These are phyloP conservation scores for Ceramica pisi DNA, from an alignment of 2,888 invertebrate genomes.

Conservation along the genomic window DNA sequence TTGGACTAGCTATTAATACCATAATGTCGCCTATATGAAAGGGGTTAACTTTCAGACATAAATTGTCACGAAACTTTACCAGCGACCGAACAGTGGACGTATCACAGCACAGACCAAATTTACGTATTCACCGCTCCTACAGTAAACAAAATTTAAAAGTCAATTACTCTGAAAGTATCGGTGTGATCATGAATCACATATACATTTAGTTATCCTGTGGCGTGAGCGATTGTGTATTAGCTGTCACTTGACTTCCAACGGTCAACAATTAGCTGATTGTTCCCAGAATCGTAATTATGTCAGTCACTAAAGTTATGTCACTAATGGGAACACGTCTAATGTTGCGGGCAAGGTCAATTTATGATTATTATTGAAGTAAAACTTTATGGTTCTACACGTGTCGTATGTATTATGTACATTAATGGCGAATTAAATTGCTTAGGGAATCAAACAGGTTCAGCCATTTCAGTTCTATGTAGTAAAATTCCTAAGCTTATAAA, in stretches of 20 bases:
- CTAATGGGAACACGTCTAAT: conserved; percentile 13
- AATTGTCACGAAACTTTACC: conserved; percentile 17
- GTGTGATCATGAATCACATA: neutral
- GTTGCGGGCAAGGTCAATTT: conserved; percentile 11
- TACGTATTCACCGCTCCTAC: conserved; percentile 6
- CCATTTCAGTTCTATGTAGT: conserved; percentile 9
- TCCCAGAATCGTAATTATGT: conserved; percentile 25
- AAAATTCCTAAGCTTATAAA: conserved; percentile 31
- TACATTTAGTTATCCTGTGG: conserved; percentile 10
- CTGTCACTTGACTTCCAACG: neutral
- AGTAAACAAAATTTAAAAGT: conserved; percentile 37
- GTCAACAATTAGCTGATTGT: conserved; percentile 47
- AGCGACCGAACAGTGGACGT: conserved; percentile 1
- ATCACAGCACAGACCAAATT: conserved; percentile 7
- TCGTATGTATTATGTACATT: conserved; percentile 9
- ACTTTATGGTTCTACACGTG: conserved; percentile 10
- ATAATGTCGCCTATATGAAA: conserved; percentile 9
- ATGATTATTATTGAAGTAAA: conserved; percentile 17
- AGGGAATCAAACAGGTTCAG: conserved; percentile 25
- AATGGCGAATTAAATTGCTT: conserved; percentile 20
- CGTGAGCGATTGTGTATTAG: neutral
- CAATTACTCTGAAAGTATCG: conserved; percentile 32
- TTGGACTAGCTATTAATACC: conserved; percentile 16
- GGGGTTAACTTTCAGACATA: neutral
- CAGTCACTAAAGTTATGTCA: conserved; percentile 22